phyloP scores from a whole-genome alignment of 2,113 vertebrate species.

The Columbina picui region DNA sequence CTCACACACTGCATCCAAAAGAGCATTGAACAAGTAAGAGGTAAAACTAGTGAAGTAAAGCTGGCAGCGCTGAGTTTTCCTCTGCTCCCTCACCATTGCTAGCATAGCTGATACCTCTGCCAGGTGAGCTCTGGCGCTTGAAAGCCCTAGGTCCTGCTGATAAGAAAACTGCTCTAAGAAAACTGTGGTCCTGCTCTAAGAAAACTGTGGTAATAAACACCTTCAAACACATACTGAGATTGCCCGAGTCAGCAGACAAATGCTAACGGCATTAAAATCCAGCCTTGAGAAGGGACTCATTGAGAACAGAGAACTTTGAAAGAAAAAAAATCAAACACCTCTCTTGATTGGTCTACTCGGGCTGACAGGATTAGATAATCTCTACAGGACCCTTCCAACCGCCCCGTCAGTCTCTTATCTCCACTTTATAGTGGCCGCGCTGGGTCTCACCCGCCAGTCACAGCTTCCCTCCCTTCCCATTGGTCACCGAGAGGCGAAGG shows the following conservation, averaged over 20 bases:
- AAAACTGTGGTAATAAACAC: fast-evolving
- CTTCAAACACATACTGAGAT: fast-evolving
- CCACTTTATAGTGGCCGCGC: fast-evolving
- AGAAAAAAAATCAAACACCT: no score
- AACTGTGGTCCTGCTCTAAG: fast-evolving
- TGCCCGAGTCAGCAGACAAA: fast-evolving
- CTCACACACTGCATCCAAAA: fast-evolving
- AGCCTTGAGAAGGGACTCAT: fast-evolving
- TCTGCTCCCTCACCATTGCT: fast-evolving
- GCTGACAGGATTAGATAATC: no score
- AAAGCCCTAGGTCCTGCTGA: fast-evolving
- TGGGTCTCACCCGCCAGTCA: neutral
- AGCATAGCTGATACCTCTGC: fast-evolving
- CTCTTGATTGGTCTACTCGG: no score
- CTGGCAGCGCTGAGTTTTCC: fast-evolving
- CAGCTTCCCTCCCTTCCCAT: neutral
- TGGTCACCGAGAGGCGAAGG: fast-evolving
- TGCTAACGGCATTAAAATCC: fast-evolving
- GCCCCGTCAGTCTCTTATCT: fast-evolving
- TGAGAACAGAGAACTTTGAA: fast-evolving
- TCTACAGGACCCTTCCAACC: no score
- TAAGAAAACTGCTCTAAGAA: fast-evolving
- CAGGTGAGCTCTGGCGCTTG: fast-evolving
- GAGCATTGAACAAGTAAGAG: fast-evolving
- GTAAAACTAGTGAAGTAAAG: fast-evolving